Evolutionary conservation across 1,140 invertebrate species (phyloP).

Genomic region (Heliothis subflexa): DNA sequence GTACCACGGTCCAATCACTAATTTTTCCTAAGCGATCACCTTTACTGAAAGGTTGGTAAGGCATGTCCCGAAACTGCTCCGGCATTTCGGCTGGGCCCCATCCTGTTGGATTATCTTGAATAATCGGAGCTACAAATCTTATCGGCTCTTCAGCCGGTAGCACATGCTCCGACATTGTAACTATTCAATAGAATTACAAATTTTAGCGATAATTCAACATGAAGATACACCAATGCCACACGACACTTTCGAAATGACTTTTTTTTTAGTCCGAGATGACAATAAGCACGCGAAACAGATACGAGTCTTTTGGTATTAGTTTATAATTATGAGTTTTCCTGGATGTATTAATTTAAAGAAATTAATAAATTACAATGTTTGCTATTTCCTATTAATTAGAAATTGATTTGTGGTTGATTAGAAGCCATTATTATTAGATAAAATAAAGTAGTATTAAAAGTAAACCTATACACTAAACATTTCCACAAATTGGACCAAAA

Average conservation of each 20-base stretch:
- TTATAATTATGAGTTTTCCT: no score
- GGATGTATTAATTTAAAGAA: no score
- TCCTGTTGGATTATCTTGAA: conserved; percentile 96
- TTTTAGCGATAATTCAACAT: conserved; percentile 46
- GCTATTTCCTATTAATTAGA: no score
- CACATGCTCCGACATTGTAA: conserved; percentile 80
- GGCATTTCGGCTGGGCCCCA: conserved; percentile 98
- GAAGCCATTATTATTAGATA: no score
- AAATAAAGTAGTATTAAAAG: no score
- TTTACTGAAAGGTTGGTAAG: conserved; percentile 99
- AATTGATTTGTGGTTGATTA: no score
- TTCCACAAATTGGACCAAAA: no score
- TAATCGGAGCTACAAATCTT: conserved; percentile 89
- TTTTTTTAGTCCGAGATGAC: conserved; percentile 12
- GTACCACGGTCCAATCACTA: conserved; percentile 98
- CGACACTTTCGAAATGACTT: conserved; percentile 65
- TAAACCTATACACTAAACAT: no score
- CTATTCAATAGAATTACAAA: conserved; percentile 24
- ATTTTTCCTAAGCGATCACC: conserved; percentile 98
- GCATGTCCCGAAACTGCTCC: conserved; percentile 98
- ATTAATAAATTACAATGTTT: no score
- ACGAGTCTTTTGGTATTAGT: conserved; percentile 18
- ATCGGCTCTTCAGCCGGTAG: conserved; percentile 83
- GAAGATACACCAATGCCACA: conserved; percentile 68
- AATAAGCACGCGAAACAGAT: neutral